These are phyloP conservation scores for Leuctra nigra DNA, from an alignment of 2,888 invertebrate species.

Conservation along the genomic window DNA sequence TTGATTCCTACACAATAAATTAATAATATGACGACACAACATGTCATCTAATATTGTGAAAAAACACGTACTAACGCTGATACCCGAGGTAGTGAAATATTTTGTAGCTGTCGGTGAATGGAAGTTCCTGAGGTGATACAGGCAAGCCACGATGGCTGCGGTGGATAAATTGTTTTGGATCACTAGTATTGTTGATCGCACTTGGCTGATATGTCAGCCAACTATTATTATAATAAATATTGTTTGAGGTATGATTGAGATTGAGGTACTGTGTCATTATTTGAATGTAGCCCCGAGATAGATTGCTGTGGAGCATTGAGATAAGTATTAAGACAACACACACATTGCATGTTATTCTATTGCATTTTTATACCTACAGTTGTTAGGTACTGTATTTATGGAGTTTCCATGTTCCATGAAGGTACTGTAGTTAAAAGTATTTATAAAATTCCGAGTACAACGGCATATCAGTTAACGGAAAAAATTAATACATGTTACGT, in stretches of 20 bases:
- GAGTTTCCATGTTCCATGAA: too few species aligned
- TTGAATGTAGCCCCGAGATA: neutral
- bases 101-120: slow-evolving; percentile 16
- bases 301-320: too few species aligned
- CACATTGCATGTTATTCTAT: too few species aligned
- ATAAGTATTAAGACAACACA: too few species aligned
- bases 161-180: slow-evolving; percentile 1
- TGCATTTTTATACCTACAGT: too few species aligned
- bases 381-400: too few species aligned
- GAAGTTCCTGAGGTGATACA: slow-evolving; percentile 8
- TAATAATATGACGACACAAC: neutral
- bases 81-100: neutral
- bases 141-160: slow-evolving; percentile 3
- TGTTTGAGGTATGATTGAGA: slow-evolving; percentile 12
- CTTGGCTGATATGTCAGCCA: neutral
- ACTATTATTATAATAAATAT: slow-evolving; percentile 11
- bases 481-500: too few species aligned
- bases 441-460: too few species aligned
- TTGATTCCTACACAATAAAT: too few species aligned
- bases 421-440: too few species aligned
- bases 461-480: too few species aligned
- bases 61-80: neutral
- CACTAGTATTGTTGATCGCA: neutral
- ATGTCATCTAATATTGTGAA: neutral
- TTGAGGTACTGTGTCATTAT: too few species aligned